These are phyloP conservation scores for Sebastes baramenuke DNA, from an alignment of 2,797 vertebrate species.

Conservation along the genomic window DNA sequence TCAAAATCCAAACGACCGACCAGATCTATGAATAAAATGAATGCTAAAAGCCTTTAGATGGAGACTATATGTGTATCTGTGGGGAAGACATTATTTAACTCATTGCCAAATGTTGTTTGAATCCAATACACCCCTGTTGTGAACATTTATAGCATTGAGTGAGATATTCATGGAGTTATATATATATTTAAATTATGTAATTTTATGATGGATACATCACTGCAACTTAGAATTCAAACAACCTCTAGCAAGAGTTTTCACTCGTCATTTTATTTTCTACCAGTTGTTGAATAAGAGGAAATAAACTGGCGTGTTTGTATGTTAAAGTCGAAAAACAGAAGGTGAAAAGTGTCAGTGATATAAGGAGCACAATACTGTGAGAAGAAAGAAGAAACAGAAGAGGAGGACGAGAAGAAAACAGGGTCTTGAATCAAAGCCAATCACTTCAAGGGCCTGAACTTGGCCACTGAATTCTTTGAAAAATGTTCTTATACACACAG, in stretches of 20 bases:
- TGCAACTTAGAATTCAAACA: not conserved
- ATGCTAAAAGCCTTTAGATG: not conserved
- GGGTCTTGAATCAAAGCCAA: conserved; percentile 71
- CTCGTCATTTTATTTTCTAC: not conserved
- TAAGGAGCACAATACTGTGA: not conserved
- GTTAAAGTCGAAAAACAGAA: not conserved
- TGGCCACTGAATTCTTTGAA: conserved; percentile 67
- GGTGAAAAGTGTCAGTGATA: conserved; percentile 31
- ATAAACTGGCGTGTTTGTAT: not conserved
- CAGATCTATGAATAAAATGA: conserved; percentile 31
- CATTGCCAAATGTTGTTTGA: not conserved
- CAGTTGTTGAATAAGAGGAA: not conserved
- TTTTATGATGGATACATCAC: not conserved
- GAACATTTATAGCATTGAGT: not conserved
- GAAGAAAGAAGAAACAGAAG: conserved; percentile 27
- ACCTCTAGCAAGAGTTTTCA: not conserved
- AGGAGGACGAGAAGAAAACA: conserved; percentile 46
- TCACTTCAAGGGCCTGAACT: conserved; percentile 71
- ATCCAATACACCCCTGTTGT: conserved; percentile 6
- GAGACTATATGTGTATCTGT: not conserved
- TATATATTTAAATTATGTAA: not conserved
- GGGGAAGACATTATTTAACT: not conserved
- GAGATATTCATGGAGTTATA: not conserved
- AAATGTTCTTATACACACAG: conserved; percentile 63
- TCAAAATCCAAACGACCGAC: conserved; percentile 2